Conservation (phyloP, 2,113 vertebrate genomes). For the Turdus rufiventris region DNA sequence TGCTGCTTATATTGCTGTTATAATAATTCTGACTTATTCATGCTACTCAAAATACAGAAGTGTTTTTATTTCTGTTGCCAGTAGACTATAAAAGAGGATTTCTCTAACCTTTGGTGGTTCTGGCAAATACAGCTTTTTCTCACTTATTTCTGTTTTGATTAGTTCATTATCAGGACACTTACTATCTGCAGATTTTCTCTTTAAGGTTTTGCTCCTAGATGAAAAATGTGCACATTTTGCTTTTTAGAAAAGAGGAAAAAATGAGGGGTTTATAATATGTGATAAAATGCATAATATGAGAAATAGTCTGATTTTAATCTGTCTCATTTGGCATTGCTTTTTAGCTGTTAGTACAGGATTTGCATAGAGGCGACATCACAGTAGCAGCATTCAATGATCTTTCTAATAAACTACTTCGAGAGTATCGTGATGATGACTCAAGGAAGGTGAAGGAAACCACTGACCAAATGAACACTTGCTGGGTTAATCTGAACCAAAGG, state of each 20-base stretch:
- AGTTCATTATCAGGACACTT: not conserved
- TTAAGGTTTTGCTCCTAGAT: not conserved
- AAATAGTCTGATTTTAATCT: not conserved
- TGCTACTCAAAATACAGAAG: not conserved
- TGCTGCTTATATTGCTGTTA: not conserved
- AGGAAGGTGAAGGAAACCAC: conserved; percentile 89
- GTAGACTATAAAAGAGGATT: not conserved
- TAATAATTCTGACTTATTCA: not conserved
- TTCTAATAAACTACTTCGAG: conserved; percentile 85
- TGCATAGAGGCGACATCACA: conserved; percentile 80
- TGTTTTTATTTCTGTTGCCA: not conserved
- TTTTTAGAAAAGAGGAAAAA: not conserved
- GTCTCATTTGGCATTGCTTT: not conserved
- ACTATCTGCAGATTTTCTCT: not conserved
- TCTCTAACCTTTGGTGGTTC: not conserved
- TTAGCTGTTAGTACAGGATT: conserved; percentile 85
- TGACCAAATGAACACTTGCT: conserved; percentile 81
- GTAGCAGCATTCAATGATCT: conserved; percentile 86
- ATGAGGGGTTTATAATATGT: fast-evolving
- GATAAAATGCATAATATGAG: not conserved
- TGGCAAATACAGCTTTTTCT: not conserved
- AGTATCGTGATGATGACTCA: conserved; percentile 88
- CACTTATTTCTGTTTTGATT: not conserved
- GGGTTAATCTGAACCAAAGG: conserved; percentile 89
- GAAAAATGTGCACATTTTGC: not conserved